phyloP scores from a whole-genome alignment of 2,797 vertebrate species.

The Bradypodion pumilum region DNA sequence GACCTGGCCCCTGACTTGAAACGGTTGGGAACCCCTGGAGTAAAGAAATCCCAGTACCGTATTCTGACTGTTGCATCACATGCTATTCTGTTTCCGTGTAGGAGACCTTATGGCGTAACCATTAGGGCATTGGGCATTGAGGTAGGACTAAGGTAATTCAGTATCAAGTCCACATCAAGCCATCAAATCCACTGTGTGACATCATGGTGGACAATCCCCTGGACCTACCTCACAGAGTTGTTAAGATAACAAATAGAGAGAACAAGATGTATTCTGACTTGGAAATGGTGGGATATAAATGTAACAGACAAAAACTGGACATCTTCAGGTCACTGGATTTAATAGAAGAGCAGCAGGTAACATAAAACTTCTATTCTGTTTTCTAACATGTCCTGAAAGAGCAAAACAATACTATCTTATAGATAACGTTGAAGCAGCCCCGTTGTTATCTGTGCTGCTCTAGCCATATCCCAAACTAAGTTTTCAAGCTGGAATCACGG shows the following conservation, averaged over 20 bases:
- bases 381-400: neutral
- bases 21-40: no score
- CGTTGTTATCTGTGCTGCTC: neutral
- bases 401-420: no score
- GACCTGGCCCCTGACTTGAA: no score
- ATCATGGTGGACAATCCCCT: neutral
- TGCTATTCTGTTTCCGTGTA: neutral
- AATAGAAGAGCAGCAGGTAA: neutral
- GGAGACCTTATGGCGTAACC: neutral
- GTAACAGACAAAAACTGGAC: neutral
- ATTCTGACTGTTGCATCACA: neutral
- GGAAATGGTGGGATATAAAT: no score
- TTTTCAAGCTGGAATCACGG: constrained; percentile 4
- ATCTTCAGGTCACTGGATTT: neutral
- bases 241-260: neutral
- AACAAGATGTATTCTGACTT: neutral
- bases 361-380: neutral
- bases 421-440: neutral
- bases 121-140: neutral
- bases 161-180: no score
- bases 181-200: neutral
- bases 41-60: neutral
- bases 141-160: neutral
- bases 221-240: neutral
- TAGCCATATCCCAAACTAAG: constrained; percentile 1